phyloP scores from a whole-genome alignment of 2,888 invertebrate species.

The Cancer borealis region DNA sequence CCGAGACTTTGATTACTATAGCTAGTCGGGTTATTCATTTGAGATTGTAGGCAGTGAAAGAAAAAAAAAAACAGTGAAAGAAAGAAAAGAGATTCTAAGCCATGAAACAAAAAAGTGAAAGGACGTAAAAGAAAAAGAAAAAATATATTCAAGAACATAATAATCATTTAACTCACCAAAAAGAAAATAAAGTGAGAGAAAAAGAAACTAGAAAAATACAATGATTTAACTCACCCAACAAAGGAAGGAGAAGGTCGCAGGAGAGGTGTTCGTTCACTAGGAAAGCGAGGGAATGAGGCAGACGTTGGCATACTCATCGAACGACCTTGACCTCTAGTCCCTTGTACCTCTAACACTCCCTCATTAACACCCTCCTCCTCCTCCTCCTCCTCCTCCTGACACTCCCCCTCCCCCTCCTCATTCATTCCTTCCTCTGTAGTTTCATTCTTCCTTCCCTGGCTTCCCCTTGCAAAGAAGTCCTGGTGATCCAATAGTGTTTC shows the following conservation, averaged over 20 bases:
- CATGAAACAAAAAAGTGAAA: no score
- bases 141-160: no score
- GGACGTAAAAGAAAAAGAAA: no score
- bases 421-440: not conserved
- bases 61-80: no score
- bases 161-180: no score
- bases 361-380: not conserved
- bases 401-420: not conserved
- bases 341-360: not conserved
- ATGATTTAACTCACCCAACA: constrained; percentile 47
- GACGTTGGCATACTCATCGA: not conserved
- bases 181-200: not conserved
- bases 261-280: constrained; percentile 60
- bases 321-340: not conserved
- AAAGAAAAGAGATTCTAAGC: no score
- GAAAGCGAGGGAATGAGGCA: constrained; percentile 11
- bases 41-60: no score
- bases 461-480: not conserved
- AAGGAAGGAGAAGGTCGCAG: constrained; percentile 55
- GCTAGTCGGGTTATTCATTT: no score
- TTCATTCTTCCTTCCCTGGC: not conserved
- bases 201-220: not conserved
- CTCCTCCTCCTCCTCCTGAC: not conserved
- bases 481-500: not conserved
- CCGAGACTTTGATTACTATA: no score